Conservation (phyloP, 1,140 invertebrate species). For the Agraylea sexmaculata region DNA sequence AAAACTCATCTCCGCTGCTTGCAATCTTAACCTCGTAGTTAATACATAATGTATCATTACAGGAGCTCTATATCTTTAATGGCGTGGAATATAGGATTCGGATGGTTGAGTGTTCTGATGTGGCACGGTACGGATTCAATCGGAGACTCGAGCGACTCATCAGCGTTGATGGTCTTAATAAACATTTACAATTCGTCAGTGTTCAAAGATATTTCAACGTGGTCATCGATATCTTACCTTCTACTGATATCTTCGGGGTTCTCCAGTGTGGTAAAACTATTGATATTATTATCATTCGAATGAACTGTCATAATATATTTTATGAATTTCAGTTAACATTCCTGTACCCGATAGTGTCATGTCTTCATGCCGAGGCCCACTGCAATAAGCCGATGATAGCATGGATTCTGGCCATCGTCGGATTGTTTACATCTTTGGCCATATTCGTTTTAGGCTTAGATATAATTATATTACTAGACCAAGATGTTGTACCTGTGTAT, state of each 20-base stretch:
- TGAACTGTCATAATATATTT: not conserved
- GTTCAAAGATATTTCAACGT: conserved; percentile 23
- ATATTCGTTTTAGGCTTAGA: conserved; percentile 24
- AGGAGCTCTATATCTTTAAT: conserved; percentile 36
- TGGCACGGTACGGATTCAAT: conserved; percentile 28
- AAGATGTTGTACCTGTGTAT: conserved; percentile 39
- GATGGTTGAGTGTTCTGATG: conserved; percentile 30
- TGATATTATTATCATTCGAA: conserved; percentile 8
- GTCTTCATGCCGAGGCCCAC: conserved; percentile 12
- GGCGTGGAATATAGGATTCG: conserved; percentile 32
- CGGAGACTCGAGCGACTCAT: conserved; percentile 22
- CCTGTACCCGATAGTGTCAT: conserved; percentile 32
- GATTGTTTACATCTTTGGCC: conserved; percentile 15
- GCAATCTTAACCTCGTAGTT: no score
- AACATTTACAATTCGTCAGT: conserved; percentile 35
- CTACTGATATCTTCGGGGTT: conserved; percentile 36
- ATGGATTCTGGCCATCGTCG: conserved; percentile 13
- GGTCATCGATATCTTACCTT: conserved; percentile 32
- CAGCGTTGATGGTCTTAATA: conserved; percentile 33
- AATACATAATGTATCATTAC: conserved; percentile 22
- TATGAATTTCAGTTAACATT: conserved; percentile 33
- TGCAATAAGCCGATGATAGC: conserved; percentile 15
- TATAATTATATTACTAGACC: conserved; percentile 37
- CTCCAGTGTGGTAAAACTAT: conserved; percentile 35
- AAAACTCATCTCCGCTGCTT: no score